Conservation (phyloP, 1,140 invertebrate species). For the Monochamus saltuarius region DNA sequence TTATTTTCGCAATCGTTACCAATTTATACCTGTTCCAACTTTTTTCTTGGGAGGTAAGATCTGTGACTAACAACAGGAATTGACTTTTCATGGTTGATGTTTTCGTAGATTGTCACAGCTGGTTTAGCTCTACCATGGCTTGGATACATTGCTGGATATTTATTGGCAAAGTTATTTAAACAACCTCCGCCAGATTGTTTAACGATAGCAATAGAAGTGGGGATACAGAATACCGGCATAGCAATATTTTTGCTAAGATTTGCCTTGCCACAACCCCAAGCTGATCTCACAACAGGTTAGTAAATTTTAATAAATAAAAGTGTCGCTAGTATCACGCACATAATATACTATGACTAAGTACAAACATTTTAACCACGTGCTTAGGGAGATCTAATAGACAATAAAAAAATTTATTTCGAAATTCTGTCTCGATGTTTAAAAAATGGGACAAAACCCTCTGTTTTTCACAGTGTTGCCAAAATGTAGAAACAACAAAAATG, state of each 20-base stretch:
- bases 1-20: conserved; percentile 88
- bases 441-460: no score
- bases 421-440: no score
- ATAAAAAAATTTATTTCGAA: no score
- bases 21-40: conserved; percentile 90
- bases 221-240: conserved; percentile 93
- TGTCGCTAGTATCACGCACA: no score
- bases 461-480: no score
- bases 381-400: no score
- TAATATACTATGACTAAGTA: no score
- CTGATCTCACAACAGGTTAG: conserved; percentile 78
- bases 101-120: conserved; percentile 73
- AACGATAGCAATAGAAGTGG: conserved; percentile 90
- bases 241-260: conserved; percentile 80
- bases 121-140: conserved; percentile 84
- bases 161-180: conserved; percentile 59
- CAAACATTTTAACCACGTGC: no score
- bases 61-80: conserved; percentile 1
- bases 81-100: neutral
- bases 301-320: no score
- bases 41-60: conserved; percentile 81
- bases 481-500: no score
- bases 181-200: conserved; percentile 69
- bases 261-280: conserved; percentile 69
- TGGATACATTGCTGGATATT: conserved; percentile 78